Base-by-base conservation (phyloP, 2,888 invertebrate genomes). In the Drosophila paranaensis region DNA sequence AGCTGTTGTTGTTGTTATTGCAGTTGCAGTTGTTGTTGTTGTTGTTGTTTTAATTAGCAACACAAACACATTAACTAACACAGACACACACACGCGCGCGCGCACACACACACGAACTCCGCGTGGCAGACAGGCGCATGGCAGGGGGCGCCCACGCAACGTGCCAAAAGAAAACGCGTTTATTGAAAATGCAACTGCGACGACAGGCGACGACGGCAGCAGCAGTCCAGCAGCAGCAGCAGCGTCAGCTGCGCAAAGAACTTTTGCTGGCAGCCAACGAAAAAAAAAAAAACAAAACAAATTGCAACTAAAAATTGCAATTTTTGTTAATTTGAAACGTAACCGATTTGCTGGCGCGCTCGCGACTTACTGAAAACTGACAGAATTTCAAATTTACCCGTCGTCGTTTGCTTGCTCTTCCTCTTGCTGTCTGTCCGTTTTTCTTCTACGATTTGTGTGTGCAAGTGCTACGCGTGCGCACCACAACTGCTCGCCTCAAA, bases 101-200 rank as follows among this genome's bases (percentile, higher is more conserved):
- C 39, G 11, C 35, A 27, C 53, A 53, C 39, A 39, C 48, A 64
- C 55, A 54, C 50, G 55, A 9, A 42, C 68, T 53, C 55, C 51
- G 50, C 66, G 68, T 65, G 60, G 62, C 71, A 68, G 71, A 66
- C 62, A 75, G 70, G 56, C 76, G 73, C 73, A 78, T 73, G 63
- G 77, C 62, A 64, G 54, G 65, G 72, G 67, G 72, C 84, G 80
- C 84, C 84, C 83, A 84, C 84, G 86, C 86, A 82, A 72, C 76
- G 80, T 76, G 84, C 82, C 82, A 82, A 81, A 78, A 76, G 81
- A 72, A 84, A 83, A 83, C 84, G 86, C 84, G 86, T 84, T 84
- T 83, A 83, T 83, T 83, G 82, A 85, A 83, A 82, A 82, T 69
- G 81, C 83, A 79, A 76, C 77, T 54, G 65, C 64, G 67, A 77